Percentiles rank a stretch among this genome's conserved stretches.
Conservation (phyloP, 2,888 invertebrate species). For the Drosophila niveifrons region DNA sequence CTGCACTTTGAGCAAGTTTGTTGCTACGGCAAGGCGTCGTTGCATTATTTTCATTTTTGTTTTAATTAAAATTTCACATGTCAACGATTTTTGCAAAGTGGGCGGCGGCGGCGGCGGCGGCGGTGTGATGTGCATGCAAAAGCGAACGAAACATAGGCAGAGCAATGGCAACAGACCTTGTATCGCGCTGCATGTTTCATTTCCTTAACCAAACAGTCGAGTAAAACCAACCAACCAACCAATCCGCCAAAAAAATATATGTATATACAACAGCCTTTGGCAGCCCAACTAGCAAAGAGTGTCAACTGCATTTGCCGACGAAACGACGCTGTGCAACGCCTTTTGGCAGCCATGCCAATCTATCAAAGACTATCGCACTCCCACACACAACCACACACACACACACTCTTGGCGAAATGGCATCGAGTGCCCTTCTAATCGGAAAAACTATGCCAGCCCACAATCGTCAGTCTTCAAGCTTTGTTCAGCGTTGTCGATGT, state of each 20-base stretch:
- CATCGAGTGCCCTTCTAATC: constrained; percentile 39
- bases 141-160: neutral
- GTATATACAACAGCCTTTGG: constrained; percentile 22
- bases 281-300: constrained; percentile 27
- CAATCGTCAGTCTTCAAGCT: constrained; percentile 3
- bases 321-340: constrained; percentile 30
- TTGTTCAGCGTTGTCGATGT: neutral
- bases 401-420: constrained; percentile 29
- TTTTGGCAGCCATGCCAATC: constrained; percentile 57
- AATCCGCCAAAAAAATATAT: neutral
- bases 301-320: constrained; percentile 62
- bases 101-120: constrained; percentile 23
- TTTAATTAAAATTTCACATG: constrained; percentile 82
- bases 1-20: constrained; percentile 38
- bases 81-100: constrained; percentile 69
- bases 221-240: neutral
- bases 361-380: constrained; percentile 35
- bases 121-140: neutral
- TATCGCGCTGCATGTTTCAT: constrained; percentile 47
- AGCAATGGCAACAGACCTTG: neutral
- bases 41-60: constrained; percentile 60
- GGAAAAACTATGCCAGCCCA: constrained; percentile 34
- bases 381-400: constrained; percentile 22
- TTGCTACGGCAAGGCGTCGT: constrained; percentile 24
- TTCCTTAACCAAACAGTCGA: constrained; percentile 54